Evolutionary conservation across 2,113 vertebrate species (phyloP).

Genomic region (Vulpes vulpes): DNA sequence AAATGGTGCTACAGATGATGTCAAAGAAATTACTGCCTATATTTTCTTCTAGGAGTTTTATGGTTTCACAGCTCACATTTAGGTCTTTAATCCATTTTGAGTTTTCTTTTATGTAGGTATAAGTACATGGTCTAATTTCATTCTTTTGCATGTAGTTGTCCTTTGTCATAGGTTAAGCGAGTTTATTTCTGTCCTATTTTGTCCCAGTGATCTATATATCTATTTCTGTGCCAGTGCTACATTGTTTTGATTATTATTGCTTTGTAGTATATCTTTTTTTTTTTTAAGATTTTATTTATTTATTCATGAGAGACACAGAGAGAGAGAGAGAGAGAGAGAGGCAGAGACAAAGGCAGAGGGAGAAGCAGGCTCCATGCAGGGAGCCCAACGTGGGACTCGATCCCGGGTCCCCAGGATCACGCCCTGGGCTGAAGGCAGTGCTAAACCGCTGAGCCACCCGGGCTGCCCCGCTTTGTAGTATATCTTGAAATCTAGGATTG

Average conservation of each 20-base stretch:
- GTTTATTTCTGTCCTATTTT: not conserved
- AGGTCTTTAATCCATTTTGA: not conserved
- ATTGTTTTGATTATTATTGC: not conserved
- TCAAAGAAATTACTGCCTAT: not conserved
- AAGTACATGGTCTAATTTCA: not conserved
- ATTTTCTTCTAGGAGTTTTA: not conserved
- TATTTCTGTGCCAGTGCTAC: not conserved
- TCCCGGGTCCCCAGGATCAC: too few relatives aligned
- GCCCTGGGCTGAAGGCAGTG: too few relatives aligned
- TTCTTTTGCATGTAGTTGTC: not conserved
- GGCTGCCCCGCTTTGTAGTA: not conserved
- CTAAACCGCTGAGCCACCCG: too few relatives aligned
- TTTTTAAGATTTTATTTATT: too few relatives aligned
- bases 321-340: too few relatives aligned
- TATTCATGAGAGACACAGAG: too few relatives aligned
- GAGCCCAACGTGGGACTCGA: too few relatives aligned
- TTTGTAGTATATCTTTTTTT: not conserved
- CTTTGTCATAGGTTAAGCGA: not conserved
- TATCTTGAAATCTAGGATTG: not conserved
- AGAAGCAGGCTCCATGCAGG: too few relatives aligned
- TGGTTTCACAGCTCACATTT: not conserved
- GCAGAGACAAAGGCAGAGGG: too few relatives aligned
- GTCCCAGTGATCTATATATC: not conserved
- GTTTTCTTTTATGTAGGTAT: not conserved
- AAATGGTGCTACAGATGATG: not conserved